phyloP scores from a whole-genome alignment of 2,888 invertebrate species.

The Mesopsocus fuscifrons region DNA sequence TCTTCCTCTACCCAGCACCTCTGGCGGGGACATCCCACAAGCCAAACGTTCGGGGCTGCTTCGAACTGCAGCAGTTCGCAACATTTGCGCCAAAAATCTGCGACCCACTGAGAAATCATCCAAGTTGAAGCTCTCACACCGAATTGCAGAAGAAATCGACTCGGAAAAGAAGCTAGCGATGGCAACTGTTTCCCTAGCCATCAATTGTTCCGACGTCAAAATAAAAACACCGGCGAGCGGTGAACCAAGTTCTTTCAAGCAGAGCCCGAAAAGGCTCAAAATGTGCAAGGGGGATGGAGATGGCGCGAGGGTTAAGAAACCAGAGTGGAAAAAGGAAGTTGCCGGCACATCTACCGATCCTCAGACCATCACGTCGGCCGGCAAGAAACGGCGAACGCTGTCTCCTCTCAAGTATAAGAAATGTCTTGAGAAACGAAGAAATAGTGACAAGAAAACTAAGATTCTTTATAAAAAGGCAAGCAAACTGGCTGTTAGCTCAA shows the following conservation, averaged over 20 bases:
- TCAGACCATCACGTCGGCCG: background rate
- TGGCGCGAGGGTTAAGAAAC: background rate
- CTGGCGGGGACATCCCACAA: no score
- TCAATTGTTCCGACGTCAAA: slow-evolving; percentile 1
- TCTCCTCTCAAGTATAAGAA: slow-evolving; percentile 6
- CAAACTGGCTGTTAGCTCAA: background rate
- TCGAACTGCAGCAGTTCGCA: no score
- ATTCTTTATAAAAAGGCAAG: slow-evolving; percentile 1
- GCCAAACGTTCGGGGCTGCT: no score
- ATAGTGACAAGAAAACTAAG: slow-evolving; percentile 2
- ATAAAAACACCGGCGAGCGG: background rate
- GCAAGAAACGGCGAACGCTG: background rate
- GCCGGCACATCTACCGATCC: background rate
- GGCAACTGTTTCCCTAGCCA: background rate
- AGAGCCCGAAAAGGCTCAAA: slow-evolving; percentile 4
- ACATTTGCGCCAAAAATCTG: no score
- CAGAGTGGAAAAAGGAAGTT: slow-evolving; percentile 1
- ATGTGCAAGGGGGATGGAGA: slow-evolving; percentile 2
- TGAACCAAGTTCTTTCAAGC: slow-evolving; percentile 1
- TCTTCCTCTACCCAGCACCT: no score
- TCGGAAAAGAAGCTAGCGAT: background rate
- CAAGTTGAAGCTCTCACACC: background rate
- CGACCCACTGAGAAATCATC: background rate
- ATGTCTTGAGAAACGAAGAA: slow-evolving; percentile 5
- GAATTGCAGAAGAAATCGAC: background rate